Percentiles rank a stretch among this genome's conserved stretches.
Evolutionary conservation across 23 tunicate species (phyloP).

Genomic region (Corella eumyota): DNA sequence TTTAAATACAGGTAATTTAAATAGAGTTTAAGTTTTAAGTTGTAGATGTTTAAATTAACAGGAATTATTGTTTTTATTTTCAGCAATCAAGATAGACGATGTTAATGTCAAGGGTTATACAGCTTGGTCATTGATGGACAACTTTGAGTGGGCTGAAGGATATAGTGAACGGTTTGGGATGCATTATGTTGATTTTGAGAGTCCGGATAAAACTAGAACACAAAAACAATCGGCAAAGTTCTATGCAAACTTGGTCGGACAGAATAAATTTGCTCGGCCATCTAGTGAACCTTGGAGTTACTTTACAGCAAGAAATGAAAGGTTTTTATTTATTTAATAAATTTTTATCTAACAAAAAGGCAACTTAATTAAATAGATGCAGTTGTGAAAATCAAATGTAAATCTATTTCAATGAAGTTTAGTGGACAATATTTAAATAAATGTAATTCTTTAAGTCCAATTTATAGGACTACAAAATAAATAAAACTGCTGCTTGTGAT

Average conservation of each 20-base stretch:
- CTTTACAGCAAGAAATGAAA: slow-evolving; percentile 48
- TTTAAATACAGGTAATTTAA: too few relatives aligned
- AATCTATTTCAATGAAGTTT: too few relatives aligned
- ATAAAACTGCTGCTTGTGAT: too few relatives aligned
- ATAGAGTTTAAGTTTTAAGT: too few relatives aligned
- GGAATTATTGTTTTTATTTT: slow-evolving; percentile 1
- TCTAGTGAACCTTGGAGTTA: slow-evolving; percentile 72
- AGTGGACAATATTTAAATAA: too few relatives aligned
- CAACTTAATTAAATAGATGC: background rate
- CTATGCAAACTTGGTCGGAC: slow-evolving; percentile 36
- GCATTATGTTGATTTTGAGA: slow-evolving; percentile 83
- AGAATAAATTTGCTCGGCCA: slow-evolving; percentile 30
- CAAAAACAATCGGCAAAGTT: slow-evolving; percentile 57
- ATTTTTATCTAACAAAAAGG: background rate
- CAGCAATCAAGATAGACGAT: slow-evolving; percentile 69
- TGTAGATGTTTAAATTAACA: background rate
- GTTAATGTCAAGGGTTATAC: slow-evolving; percentile 92
- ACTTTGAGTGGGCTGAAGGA: slow-evolving; percentile 96
- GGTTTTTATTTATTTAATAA: background rate
- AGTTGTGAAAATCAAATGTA: background rate
- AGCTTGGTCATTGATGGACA: slow-evolving; percentile 98
- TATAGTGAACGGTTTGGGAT: slow-evolving; percentile 92
- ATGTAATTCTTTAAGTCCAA: too few relatives aligned
- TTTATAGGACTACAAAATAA: too few relatives aligned
- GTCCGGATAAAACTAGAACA: slow-evolving; percentile 66